phyloP scores from a whole-genome alignment of 2,113 vertebrate genomes.

The Corythaeola cristata region DNA sequence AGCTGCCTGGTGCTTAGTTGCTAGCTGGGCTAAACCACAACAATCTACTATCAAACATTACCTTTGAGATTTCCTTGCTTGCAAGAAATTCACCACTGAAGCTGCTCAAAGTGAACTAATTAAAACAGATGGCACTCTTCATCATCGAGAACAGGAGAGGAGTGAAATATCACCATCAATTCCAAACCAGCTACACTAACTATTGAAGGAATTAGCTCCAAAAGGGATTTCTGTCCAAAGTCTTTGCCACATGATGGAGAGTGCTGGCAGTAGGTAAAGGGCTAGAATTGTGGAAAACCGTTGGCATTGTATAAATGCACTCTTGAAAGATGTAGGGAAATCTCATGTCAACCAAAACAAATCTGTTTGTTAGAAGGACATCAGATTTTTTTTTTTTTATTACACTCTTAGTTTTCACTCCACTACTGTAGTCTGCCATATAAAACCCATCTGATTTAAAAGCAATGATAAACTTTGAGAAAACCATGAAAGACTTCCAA shows the following conservation, averaged over 20 bases:
- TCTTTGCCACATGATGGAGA: not conserved
- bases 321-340: not conserved
- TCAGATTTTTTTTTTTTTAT: not conserved
- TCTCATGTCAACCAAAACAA: not conserved
- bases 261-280: not conserved
- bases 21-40: no score
- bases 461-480: not conserved
- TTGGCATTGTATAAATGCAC: not conserved
- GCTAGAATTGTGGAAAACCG: not conserved
- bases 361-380: not conserved
- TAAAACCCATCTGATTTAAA: not conserved
- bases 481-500: not conserved
- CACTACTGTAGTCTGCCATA: not conserved
- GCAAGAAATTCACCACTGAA: not conserved
- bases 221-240: not conserved
- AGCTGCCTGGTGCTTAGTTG: no score
- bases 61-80: not conserved
- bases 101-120: not conserved
- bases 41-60: not conserved
- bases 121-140: not conserved
- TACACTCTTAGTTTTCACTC: not conserved
- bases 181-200: not conserved
- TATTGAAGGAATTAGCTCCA: not conserved
- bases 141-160: not conserved
- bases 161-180: not conserved